phyloP scores from a whole-genome alignment of 2,888 invertebrate genomes.

The Theretra japonica region DNA sequence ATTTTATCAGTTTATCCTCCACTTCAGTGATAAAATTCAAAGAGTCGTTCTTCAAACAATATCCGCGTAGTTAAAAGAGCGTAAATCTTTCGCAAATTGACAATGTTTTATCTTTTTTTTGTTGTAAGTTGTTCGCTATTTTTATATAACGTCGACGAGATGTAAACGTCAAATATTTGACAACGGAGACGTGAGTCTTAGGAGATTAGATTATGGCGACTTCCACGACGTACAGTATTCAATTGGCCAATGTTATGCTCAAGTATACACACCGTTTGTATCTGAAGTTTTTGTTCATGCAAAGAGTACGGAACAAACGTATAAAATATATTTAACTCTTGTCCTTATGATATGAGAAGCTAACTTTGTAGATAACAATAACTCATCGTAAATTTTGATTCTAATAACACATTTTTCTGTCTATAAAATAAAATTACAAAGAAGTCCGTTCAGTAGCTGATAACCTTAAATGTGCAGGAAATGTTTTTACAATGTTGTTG shows the following conservation, averaged over 20 bases:
- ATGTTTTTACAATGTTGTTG: background rate
- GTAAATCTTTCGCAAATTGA: background rate
- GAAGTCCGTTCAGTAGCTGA: background rate
- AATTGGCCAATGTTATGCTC: background rate
- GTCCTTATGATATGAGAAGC: background rate
- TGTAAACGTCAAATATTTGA: conserved; percentile 18
- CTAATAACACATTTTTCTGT: no score
- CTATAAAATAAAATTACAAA: no score
- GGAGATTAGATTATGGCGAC: conserved; percentile 11
- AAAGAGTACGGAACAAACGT: background rate
- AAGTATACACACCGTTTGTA: background rate
- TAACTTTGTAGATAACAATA: background rate
- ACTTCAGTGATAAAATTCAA: background rate
- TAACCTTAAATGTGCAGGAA: background rate
- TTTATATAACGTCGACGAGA: conserved; percentile 2
- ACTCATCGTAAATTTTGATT: no score
- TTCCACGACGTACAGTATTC: conserved; percentile 2
- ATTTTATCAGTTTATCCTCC: background rate
- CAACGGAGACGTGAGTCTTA: conserved; percentile 9
- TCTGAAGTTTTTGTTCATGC: background rate
- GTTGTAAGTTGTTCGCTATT: conserved; percentile 4
- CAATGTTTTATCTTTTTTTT: background rate
- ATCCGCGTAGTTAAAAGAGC: background rate
- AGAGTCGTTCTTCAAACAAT: background rate
- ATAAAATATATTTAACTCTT: background rate